Base-by-base conservation (phyloP, 2,888 invertebrate species). In the Tetragonisca angustula region DNA sequence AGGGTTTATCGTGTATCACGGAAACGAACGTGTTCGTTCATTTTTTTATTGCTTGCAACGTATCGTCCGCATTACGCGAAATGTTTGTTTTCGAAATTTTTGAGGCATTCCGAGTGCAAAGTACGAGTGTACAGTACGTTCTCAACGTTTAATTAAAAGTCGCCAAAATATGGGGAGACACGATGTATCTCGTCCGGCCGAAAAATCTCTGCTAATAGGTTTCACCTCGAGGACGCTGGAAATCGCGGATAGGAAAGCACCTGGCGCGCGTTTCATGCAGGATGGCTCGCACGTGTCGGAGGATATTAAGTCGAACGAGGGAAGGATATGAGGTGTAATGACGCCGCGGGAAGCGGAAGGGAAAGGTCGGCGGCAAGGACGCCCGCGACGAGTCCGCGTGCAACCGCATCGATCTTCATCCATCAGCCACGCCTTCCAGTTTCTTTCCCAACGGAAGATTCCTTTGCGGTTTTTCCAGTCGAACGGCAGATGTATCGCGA, bases 331-430 rank as follows among this genome's bases (percentile, higher is more conserved):
- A 89, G 85, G 88, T 88, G 88, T 87, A 86, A 88, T 83, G 88
- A 85, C 84, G 76, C 79, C 67, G 69, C 75, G 68, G 15, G 81
- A 59, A 19, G 81, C 36, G 74, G 49, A 61, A 64, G 76, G 70
- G 71, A 6, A 61, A 71, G 79, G 27, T 78, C 74, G 76, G n/a
- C 32, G 72, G 73, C 27, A 27, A 73, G 43, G 67, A 76, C 56
- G 74, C 67, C 68, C 71, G 36, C 32, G 87, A 77, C 76, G 79
- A 76, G 79, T 73, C 43, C 88, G 79, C 89, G 88, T 89, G 85
- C 80, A 36, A 43, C 43, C 70, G 86, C 93, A 93, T 93, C 93
- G 91, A 93, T 93, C 93, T 93, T 93, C 93, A 93, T 93, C 93
- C 93, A 93, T 93, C 93, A 93, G 88, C 82, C 83, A 72, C 79